Conservation (phyloP, 2,113 vertebrate genomes). For the Euleptes europaea region DNA sequence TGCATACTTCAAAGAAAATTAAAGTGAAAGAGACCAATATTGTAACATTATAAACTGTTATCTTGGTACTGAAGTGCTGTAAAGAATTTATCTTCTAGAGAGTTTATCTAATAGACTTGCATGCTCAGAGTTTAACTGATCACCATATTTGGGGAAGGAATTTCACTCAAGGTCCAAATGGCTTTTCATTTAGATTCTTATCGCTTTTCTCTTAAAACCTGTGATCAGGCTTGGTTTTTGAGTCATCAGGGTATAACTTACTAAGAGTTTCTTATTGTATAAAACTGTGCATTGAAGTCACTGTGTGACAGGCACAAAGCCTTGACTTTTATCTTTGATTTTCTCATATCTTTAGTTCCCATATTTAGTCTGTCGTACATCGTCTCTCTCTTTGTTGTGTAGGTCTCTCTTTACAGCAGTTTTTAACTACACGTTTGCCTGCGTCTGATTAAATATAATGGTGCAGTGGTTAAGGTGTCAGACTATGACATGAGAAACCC, state of each 20-base stretch:
- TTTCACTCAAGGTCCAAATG: background rate
- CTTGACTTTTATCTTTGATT: too few relatives aligned
- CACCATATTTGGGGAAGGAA: slow-evolving; percentile 22
- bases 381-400: too few relatives aligned
- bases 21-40: background rate
- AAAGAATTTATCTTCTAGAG: slow-evolving; percentile 2
- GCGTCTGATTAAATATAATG: fast-evolving
- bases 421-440: background rate
- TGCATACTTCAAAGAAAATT: background rate
- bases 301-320: background rate
- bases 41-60: background rate
- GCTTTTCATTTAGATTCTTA: background rate
- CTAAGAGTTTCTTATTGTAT: background rate
- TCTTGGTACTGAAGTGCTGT: background rate
- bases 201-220: background rate
- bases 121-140: background rate
- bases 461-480: too few relatives aligned
- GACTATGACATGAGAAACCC: too few relatives aligned
- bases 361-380: too few relatives aligned
- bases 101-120: background rate
- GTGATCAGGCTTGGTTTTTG: background rate
- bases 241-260: background rate
- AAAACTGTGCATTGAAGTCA: background rate
- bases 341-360: too few relatives aligned
- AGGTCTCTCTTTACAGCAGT: background rate